These are phyloP conservation scores for Leptinotarsa lineolata DNA, from an alignment of 1,140 invertebrate species.

Conservation along the genomic window DNA sequence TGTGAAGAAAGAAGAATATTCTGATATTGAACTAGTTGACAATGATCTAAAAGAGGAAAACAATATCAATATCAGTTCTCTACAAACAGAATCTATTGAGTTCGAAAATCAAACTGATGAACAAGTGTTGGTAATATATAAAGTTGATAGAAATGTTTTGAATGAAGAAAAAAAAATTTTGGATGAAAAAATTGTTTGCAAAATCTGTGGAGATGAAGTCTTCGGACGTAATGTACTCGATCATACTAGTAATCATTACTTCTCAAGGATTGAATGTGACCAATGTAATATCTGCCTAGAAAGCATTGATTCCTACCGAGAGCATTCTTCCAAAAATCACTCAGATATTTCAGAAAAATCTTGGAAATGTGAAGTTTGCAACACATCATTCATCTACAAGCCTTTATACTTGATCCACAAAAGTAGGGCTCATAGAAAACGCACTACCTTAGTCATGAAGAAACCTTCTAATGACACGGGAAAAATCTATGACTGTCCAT, in stretches of 20 bases:
- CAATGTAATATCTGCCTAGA: constrained; percentile 10
- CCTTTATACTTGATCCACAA: constrained; percentile 18
- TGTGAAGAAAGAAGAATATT: not conserved
- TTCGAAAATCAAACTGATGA: not conserved
- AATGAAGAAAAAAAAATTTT: not conserved
- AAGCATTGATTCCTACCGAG: constrained; percentile 18
- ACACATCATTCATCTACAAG: constrained; percentile 17
- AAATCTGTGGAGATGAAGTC: constrained; percentile 15
- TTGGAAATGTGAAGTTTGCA: constrained; percentile 20
- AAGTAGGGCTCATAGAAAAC: not conserved
- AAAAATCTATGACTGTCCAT: constrained; percentile 16
- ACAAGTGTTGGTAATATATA: not conserved
- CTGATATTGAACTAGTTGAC: not conserved
- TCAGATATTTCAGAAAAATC: not conserved
- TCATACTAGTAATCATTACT: constrained; percentile 14
- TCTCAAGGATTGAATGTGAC: constrained; percentile 17
- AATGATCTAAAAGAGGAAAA: constrained; percentile 11
- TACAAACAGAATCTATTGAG: not conserved
- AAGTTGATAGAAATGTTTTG: not conserved
- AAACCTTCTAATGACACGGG: not conserved
- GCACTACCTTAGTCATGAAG: not conserved
- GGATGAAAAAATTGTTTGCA: constrained; percentile 20
- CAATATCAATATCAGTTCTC: not conserved
- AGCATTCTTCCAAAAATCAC: constrained; percentile 11
- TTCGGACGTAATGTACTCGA: constrained; percentile 12